Conservation (phyloP, 35 echinoderm and acorn worm species). For the Nesometra sesokonis region DNA sequence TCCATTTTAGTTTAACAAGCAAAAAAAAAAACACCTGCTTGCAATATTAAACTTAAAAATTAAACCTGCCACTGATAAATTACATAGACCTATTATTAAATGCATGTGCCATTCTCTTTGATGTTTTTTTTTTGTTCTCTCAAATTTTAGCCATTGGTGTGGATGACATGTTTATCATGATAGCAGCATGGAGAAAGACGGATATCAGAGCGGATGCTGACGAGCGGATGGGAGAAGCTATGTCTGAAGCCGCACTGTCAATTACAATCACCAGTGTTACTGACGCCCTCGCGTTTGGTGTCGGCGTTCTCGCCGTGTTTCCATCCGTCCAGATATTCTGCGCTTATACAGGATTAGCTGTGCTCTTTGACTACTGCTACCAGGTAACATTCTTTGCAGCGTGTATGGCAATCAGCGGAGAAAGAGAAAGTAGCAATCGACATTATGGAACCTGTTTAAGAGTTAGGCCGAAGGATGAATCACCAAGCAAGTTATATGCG, state of each 20-base stretch:
- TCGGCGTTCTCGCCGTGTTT: slow-evolving; percentile 44
- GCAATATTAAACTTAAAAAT: too few relatives aligned
- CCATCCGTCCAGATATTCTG: slow-evolving; percentile 59
- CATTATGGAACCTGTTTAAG: slow-evolving; percentile 36
- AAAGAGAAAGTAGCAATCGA: slow-evolving; percentile 36
- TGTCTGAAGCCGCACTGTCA: slow-evolving; percentile 61
- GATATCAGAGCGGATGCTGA: slow-evolving; percentile 12
- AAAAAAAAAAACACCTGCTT: too few relatives aligned
- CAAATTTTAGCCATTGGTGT: slow-evolving; percentile 49
- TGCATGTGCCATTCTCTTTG: too few relatives aligned
- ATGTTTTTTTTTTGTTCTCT: neutral
- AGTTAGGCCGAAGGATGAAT: slow-evolving; percentile 10
- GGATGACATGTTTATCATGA: slow-evolving; percentile 80
- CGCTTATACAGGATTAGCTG: slow-evolving; percentile 49
- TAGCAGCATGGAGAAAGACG: slow-evolving; percentile 66
- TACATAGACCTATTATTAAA: too few relatives aligned
- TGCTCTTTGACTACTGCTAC: slow-evolving; percentile 53
- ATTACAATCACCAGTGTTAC: slow-evolving; percentile 75
- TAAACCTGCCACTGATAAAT: too few relatives aligned
- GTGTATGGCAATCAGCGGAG: slow-evolving; percentile 47
- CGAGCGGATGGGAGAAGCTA: slow-evolving; percentile 23
- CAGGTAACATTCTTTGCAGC: slow-evolving; percentile 82
- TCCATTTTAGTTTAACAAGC: too few relatives aligned
- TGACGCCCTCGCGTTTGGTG: slow-evolving; percentile 57
- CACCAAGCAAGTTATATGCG: slow-evolving; percentile 30